A percentile compares a stretch with the other conserved stretches of the same genome.
phyloP scores from a whole-genome alignment of 1,140 invertebrate species.

The Atta cephalotes region DNA sequence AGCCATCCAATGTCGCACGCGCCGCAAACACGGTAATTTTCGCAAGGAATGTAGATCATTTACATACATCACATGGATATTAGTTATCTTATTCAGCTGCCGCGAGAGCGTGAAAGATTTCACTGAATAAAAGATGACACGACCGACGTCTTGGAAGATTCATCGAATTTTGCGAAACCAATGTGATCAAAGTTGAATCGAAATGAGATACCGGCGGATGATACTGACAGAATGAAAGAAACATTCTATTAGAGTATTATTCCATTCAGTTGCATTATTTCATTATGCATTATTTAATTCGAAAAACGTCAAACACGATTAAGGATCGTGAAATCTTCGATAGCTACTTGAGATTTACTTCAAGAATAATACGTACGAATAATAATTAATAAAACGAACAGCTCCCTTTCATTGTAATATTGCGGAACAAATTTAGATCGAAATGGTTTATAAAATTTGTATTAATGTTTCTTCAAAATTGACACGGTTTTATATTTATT shows the following conservation, averaged over 20 bases:
- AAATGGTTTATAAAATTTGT: neutral
- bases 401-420: neutral
- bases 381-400: neutral
- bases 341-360: neutral
- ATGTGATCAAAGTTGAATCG: constrained; percentile 4
- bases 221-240: constrained; percentile 20
- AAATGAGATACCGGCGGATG: neutral
- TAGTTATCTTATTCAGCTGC: constrained; percentile 30
- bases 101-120: constrained; percentile 8
- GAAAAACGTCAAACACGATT: neutral
- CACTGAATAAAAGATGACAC: constrained; percentile 23
- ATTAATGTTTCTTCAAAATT: neutral
- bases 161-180: constrained; percentile 5
- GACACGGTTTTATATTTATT: neutral
- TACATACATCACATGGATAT: neutral
- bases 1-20: neutral
- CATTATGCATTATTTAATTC: too few species aligned
- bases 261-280: neutral
- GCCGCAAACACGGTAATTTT: neutral
- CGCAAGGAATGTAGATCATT: neutral
- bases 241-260: neutral
- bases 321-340: neutral
- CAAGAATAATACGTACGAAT: neutral
- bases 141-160: neutral
- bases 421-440: neutral